phyloP scores from a whole-genome alignment of 2,113 vertebrate species.

The Origma solitaria region DNA sequence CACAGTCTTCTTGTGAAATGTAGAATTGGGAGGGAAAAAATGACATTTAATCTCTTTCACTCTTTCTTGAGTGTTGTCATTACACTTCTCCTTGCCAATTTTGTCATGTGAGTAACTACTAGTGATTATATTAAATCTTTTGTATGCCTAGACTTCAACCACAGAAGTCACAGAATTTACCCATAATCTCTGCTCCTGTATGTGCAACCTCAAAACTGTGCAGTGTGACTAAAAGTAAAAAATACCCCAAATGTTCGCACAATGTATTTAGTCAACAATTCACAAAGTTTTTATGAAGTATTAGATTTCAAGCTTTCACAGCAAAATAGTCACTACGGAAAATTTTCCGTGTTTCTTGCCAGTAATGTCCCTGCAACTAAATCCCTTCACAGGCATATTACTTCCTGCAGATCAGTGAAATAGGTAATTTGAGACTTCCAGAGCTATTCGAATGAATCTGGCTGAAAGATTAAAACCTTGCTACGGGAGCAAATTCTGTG shows the following conservation, averaged over 20 bases:
- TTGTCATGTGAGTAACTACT: not conserved
- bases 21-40: not conserved
- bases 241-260: not conserved
- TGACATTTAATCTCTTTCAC: not conserved
- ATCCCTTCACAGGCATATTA: not conserved
- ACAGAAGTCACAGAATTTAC: not conserved
- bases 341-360: not conserved
- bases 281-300: not conserved
- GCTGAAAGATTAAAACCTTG: not conserved
- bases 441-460: not conserved
- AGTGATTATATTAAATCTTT: not conserved
- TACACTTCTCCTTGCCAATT: not conserved
- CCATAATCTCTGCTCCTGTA: not conserved
- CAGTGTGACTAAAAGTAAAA: not conserved
- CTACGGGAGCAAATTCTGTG: not conserved
- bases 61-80: not conserved
- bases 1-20: not conserved
- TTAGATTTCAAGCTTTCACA: not conserved
- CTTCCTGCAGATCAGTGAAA: not conserved
- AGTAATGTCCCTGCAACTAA: not conserved
- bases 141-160: not conserved
- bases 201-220: not conserved
- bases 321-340: not conserved
- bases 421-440: not conserved
- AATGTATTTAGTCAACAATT: not conserved